A percentile compares a stretch with the other conserved stretches of the same genome.
These are phyloP conservation scores for Dromas ardeola DNA, from an alignment of 2,113 vertebrate species.

Conservation along the genomic window DNA sequence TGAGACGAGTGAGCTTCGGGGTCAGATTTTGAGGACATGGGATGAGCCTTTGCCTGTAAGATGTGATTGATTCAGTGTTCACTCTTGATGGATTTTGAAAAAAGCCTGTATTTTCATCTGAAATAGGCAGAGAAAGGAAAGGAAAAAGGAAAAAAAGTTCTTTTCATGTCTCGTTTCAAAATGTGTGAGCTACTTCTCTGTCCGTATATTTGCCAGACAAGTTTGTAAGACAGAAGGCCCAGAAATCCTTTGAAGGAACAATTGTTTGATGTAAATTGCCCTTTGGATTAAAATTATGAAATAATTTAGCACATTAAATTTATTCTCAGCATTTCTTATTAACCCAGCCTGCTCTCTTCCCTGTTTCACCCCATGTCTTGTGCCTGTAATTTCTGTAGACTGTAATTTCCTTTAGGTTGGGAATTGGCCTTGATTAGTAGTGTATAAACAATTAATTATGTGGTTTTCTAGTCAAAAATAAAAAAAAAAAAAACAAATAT, in stretches of 20 bases:
- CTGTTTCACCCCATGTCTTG: background rate
- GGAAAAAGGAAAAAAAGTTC: background rate
- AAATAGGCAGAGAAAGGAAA: background rate
- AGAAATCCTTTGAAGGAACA: background rate
- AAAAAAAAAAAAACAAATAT: background rate
- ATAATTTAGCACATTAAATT: background rate
- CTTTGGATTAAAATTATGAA: background rate
- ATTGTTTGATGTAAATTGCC: background rate
- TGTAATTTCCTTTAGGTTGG: background rate
- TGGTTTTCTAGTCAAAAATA: background rate
- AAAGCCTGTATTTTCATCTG: background rate
- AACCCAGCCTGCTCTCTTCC: background rate
- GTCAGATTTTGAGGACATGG: background rate
- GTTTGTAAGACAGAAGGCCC: background rate
- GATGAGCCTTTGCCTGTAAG: background rate
- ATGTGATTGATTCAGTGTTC: background rate
- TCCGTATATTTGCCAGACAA: background rate
- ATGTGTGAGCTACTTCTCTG: background rate
- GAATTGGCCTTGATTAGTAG: background rate
- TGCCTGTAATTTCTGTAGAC: background rate
- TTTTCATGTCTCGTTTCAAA: background rate
- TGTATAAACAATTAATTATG: background rate
- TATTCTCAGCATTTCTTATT: background rate
- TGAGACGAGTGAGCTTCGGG: background rate
- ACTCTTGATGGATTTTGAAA: background rate